Evolutionary conservation across 1,140 invertebrate species (phyloP).

Genomic region (Spodoptera frugiperda): DNA sequence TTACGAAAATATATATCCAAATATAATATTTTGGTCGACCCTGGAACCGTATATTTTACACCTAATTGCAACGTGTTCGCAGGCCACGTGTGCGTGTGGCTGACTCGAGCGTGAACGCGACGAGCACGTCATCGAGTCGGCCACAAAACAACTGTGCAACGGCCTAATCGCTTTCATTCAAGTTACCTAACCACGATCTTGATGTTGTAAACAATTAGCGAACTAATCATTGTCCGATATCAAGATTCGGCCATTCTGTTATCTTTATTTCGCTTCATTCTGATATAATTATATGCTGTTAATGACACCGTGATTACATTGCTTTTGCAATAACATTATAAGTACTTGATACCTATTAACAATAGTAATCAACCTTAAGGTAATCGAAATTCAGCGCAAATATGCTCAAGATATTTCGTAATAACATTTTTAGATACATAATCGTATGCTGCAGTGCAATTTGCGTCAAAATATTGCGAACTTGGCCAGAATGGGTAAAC

Average conservation of each 20-base stretch:
- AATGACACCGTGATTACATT: too few relatives aligned
- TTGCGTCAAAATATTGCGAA: constrained; percentile 46
- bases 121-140: background rate
- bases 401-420: background rate
- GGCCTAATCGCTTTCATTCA: background rate
- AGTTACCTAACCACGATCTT: constrained; percentile 5
- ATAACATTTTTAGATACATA: background rate
- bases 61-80: too few relatives aligned
- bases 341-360: background rate
- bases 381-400: too few relatives aligned
- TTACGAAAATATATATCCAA: too few relatives aligned
- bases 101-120: too few relatives aligned
- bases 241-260: background rate
- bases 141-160: background rate
- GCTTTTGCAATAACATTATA: too few relatives aligned
- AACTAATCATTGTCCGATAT: background rate
- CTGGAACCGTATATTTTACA: too few relatives aligned
- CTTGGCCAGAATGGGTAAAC: constrained; percentile 60
- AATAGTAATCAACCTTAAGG: background rate
- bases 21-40: too few relatives aligned
- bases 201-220: constrained; percentile 13
- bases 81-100: too few relatives aligned
- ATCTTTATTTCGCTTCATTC: too few relatives aligned
- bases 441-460: background rate
- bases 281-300: too few relatives aligned